Evolutionary conservation across 2,888 invertebrate species (phyloP).

Genomic region (Drosophila subsilvestris): DNA sequence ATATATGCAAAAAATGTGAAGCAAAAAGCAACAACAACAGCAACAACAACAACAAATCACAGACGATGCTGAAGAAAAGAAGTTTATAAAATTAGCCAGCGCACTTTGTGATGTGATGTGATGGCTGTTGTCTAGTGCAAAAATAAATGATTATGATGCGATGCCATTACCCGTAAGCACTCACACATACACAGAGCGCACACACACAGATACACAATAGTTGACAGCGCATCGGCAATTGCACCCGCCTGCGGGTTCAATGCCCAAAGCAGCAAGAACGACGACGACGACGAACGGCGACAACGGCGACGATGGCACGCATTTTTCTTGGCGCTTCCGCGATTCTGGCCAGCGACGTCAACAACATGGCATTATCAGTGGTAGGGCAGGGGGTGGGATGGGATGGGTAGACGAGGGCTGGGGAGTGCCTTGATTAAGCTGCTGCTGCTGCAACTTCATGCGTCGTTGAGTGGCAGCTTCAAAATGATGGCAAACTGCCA

Average conservation of each 20-base stretch:
- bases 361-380: slow-evolving; percentile 43
- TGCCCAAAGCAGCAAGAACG: slow-evolving; percentile 52
- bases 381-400: background rate
- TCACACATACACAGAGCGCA: background rate
- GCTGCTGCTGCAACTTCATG: slow-evolving; percentile 50
- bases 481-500: slow-evolving; percentile 54
- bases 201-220: slow-evolving; percentile 22
- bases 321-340: slow-evolving; percentile 79
- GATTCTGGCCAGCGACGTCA: slow-evolving; percentile 63
- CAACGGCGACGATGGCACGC: slow-evolving; percentile 53
- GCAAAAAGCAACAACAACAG: slow-evolving; percentile 46
- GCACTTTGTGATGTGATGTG: slow-evolving; percentile 38
- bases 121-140: slow-evolving; percentile 62
- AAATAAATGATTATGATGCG: slow-evolving; percentile 80
- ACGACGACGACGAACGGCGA: slow-evolving; percentile 21
- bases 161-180: slow-evolving; percentile 39
- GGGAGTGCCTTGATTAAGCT: slow-evolving; percentile 43
- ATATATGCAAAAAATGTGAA: slow-evolving; percentile 49
- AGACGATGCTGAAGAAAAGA: slow-evolving; percentile 57
- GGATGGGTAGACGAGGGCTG: slow-evolving; percentile 15
- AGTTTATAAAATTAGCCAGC: slow-evolving; percentile 78
- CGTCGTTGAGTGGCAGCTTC: slow-evolving; percentile 55
- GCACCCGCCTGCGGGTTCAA: slow-evolving; percentile 66
- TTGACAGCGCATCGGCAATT: slow-evolving; percentile 57
- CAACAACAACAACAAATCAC: slow-evolving; percentile 64